These are phyloP conservation scores for Pelmatolapia mariae DNA, from an alignment of 2,113 vertebrate genomes.

Conservation along the genomic window DNA sequence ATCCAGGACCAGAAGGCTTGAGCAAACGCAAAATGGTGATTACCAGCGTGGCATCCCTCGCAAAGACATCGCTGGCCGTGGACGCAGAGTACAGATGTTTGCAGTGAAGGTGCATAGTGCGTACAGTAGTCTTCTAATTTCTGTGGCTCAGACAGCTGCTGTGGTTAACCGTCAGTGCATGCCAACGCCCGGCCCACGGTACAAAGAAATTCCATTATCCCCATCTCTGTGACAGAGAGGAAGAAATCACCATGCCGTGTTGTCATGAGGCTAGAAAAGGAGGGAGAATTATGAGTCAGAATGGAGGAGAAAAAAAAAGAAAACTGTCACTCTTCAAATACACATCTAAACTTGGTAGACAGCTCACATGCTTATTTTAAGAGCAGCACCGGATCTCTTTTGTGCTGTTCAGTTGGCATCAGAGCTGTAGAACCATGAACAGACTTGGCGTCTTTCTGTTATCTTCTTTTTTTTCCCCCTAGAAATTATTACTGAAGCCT, in stretches of 20 bases:
- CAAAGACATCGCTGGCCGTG: conserved; percentile 20
- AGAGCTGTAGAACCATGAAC: not conserved
- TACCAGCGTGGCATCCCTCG: conserved; percentile 4
- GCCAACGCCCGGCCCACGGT: not conserved
- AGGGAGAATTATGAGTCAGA: conserved; percentile 59
- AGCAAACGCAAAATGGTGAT: conserved; percentile 45
- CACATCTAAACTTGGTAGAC: conserved; percentile 25
- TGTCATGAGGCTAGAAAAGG: conserved; percentile 34
- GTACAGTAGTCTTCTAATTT: not conserved
- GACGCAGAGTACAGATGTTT: conserved; percentile 35
- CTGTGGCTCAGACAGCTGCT: conserved; percentile 2
- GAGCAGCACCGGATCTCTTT: conserved; percentile 5
- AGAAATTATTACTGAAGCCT: not conserved
- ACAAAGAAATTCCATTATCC: conserved; percentile 52
- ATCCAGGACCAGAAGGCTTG: conserved; percentile 9
- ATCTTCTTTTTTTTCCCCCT: not conserved
- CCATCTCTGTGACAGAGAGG: conserved; percentile 37
- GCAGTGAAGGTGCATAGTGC: conserved; percentile 48
- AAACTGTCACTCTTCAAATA: conserved; percentile 53
- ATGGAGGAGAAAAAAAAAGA: conserved; percentile 27
- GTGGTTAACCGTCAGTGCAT: conserved; percentile 17
- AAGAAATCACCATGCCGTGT: conserved; percentile 35
- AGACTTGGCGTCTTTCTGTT: not conserved
- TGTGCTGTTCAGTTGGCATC: conserved; percentile 1
- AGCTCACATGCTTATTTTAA: conserved; percentile 48